phyloP scores from a whole-genome alignment of 2,113 vertebrate species.

The Zosterops japonicus region DNA sequence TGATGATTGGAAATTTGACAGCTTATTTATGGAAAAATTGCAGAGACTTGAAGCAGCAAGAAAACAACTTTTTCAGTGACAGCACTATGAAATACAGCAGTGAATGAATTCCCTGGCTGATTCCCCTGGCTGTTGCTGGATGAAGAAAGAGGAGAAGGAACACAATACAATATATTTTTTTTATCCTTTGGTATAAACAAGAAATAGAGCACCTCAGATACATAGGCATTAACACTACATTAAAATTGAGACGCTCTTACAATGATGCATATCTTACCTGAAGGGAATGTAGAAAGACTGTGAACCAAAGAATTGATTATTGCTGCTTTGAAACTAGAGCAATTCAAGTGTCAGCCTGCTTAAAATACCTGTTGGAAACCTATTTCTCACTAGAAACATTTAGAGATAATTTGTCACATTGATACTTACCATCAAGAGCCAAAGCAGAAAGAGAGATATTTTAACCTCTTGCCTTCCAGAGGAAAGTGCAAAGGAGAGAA shows the following conservation, averaged over 20 bases:
- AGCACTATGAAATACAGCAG: background rate
- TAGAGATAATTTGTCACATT: slow-evolving; percentile 13
- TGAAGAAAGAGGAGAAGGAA: background rate
- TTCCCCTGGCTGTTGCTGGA: background rate
- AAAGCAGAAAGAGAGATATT: background rate
- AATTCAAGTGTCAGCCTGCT: slow-evolving; percentile 41
- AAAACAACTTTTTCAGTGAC: background rate
- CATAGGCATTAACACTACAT: background rate
- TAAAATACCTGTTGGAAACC: slow-evolving; percentile 25
- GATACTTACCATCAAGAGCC: background rate
- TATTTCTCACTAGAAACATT: background rate
- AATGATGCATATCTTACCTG: background rate
- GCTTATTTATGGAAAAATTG: background rate
- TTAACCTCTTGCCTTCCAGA: slow-evolving; percentile 33
- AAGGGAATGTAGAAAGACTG: background rate
- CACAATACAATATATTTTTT: background rate
- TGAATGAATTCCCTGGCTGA: background rate
- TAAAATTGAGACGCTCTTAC: background rate
- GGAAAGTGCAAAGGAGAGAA: background rate
- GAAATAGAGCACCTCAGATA: background rate
- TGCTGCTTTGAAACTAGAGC: slow-evolving; percentile 19
- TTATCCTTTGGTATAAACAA: background rate
- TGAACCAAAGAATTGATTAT: slow-evolving; percentile 17
- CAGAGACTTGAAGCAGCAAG: background rate
- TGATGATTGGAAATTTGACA: background rate